phyloP scores from a whole-genome alignment of 2,113 vertebrate genomes.

The Pituophis catenifer region DNA sequence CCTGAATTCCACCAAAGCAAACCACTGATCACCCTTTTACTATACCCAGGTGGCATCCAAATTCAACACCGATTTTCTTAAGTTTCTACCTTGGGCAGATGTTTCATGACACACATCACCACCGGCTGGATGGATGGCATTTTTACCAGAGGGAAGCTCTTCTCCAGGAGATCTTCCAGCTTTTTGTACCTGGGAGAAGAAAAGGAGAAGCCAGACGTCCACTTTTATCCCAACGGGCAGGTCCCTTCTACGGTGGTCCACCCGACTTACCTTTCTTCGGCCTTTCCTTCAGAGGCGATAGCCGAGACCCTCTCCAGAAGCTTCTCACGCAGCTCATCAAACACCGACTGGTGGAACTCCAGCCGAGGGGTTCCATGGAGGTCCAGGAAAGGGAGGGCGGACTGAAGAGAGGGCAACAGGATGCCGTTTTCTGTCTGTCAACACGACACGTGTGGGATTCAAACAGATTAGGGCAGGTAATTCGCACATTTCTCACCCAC shows the following conservation, averaged over 20 bases:
- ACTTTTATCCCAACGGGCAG: not conserved
- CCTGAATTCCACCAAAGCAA: not conserved
- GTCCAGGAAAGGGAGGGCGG: conserved; percentile 93
- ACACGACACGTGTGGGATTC: not conserved
- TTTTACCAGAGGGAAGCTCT: conserved; percentile 94
- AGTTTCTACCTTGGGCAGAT: conserved; percentile 84
- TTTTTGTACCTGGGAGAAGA: conserved; percentile 79
- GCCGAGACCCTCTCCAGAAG: conserved; percentile 90
- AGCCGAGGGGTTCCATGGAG: conserved; percentile 92
- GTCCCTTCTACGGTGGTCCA: rapidly evolving
- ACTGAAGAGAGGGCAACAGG: conserved; percentile 93
- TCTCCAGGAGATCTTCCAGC: conserved; percentile 93
- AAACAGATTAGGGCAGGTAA: rapidly evolving
- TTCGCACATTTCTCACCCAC: not conserved
- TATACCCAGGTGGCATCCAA: too few species aligned
- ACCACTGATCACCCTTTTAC: too few species aligned
- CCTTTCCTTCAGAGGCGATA: conserved; percentile 89
- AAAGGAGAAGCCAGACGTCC: not conserved
- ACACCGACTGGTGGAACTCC: conserved; percentile 98
- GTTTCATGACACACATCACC: conserved; percentile 98
- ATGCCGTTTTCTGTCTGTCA: conserved; percentile 93
- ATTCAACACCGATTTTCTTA: not conserved
- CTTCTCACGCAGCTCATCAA: conserved; percentile 94
- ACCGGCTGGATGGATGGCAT: conserved; percentile 96
- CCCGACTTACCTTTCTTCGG: conserved; percentile 80